These are phyloP conservation scores for Papilio xuthus DNA, from an alignment of 1,140 invertebrate species.

Conservation along the genomic window DNA sequence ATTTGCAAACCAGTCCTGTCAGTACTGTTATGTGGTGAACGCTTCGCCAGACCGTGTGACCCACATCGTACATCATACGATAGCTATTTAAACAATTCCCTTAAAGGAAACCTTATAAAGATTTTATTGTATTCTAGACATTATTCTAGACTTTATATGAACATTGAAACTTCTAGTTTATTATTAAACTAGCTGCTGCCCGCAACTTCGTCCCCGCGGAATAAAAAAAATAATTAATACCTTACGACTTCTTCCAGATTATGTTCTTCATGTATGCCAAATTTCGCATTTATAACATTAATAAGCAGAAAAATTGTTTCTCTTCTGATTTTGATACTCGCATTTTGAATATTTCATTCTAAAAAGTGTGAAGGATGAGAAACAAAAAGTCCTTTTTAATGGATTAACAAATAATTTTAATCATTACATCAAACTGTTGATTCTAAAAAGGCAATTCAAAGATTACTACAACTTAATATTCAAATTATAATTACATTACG, in stretches of 20 bases:
- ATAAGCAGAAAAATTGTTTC: not conserved
- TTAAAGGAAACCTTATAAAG: constrained; percentile 1
- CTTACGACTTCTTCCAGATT: too few species aligned
- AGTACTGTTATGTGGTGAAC: constrained; percentile 61
- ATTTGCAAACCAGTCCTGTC: constrained; percentile 74
- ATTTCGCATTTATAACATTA: too few species aligned
- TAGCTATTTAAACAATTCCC: constrained; percentile 30
- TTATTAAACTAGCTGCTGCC: too few species aligned
- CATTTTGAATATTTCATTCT: too few species aligned
- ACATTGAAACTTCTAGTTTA: not conserved
- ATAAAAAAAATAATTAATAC: too few species aligned
- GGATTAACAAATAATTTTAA: not conserved
- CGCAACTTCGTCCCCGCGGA: too few species aligned
- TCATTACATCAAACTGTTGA: not conserved
- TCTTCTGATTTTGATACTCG: too few species aligned
- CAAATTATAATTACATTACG: not conserved
- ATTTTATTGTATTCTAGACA: too few species aligned
- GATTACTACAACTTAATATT: not conserved
- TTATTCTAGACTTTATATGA: too few species aligned
- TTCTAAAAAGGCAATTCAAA: not conserved
- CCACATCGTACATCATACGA: constrained; percentile 50
- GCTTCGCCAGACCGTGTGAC: constrained; percentile 57
- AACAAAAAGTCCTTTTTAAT: not conserved
- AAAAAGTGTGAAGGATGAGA: too few species aligned
- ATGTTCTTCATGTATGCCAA: too few species aligned